Base-by-base conservation (phyloP, 2,113 vertebrate genomes). In the Centropus bengalensis region DNA sequence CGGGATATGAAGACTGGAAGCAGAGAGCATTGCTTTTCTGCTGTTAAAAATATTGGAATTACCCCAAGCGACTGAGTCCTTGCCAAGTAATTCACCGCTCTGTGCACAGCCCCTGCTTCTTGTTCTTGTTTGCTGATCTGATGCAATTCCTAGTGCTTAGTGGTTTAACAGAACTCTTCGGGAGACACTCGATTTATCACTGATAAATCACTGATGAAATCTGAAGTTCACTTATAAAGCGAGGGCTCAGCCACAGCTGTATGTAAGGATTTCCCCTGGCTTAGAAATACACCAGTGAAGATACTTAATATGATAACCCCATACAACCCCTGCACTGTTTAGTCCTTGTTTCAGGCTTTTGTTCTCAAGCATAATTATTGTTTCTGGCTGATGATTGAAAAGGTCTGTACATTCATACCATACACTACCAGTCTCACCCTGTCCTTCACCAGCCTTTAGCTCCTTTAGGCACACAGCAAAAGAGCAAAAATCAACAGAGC, bases 201-300 rank as follows among this genome's bases (percentile, higher is more conserved):
- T 96, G 94, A 94, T 94, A 97, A 95, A 95, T 96, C 91, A 84
- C 88, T 86, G 96, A 94, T 95, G 94, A 97, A 96, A 96, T 90
- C 88, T 88, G 32, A 93, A 90, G 88, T 91, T 96, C 88, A 93
- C 91, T 90, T 94, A 93, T 73, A 89, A 94, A 96, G 80, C 7
- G 30, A 97, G 40, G 90, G 80, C 82, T 95, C 93, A 93, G 83
- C 76, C 95, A 38, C 66, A 88, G 93, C 56, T 51, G 24, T 91
- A 71, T 67, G 56, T 90, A 94, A 95, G 71, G 73, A 87, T 96
- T 96, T 90, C 17, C 38, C 22, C 44, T 59, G 68, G 82, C 86
- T 96, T 79, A 95, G 76, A 90, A 81, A 93, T 28, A 78, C 28
- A 44, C 60, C 3, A 1, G 47, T 58, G 79, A 83, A 96, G 76